These are phyloP conservation scores for Epistrophella euchroma DNA, from an alignment of 2,888 invertebrate species.

Conservation along the genomic window DNA sequence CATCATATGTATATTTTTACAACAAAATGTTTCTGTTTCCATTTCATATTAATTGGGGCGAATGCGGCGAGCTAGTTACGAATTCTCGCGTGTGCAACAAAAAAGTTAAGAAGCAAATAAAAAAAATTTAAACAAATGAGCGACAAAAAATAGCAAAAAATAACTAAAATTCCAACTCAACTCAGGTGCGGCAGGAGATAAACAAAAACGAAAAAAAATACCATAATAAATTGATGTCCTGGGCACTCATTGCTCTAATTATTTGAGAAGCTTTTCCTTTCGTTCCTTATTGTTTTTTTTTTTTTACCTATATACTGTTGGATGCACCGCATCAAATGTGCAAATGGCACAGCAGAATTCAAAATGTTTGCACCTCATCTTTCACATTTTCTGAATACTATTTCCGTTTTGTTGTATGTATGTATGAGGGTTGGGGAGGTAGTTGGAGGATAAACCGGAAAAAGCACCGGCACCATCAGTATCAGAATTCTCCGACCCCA, in stretches of 20 bases:
- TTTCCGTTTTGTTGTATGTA: conserved; percentile 6
- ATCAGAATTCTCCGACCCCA: not conserved
- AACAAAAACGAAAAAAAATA: not conserved
- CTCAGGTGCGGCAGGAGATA: conserved; percentile 5
- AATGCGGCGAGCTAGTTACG: conserved; percentile 23
- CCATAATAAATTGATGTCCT: conserved; percentile 60
- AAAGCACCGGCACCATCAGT: not conserved
- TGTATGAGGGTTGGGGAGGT: not conserved
- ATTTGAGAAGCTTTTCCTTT: conserved; percentile 53
- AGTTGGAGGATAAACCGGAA: not conserved
- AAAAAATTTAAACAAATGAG: conserved; percentile 36
- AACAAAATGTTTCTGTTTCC: conserved; percentile 46
- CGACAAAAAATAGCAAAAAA: conserved; percentile 12
- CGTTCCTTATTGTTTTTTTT: not conserved
- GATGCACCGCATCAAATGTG: conserved; percentile 47
- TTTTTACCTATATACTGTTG: no score
- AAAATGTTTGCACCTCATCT: conserved; percentile 67
- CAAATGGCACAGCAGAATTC: conserved; percentile 54
- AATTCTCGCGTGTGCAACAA: conserved; percentile 50
- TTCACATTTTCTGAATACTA: conserved; percentile 32
- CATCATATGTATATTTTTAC: conserved; percentile 45
- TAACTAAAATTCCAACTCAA: not conserved
- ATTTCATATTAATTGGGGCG: conserved; percentile 63
- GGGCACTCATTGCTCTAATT: conserved; percentile 66
- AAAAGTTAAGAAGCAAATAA: conserved; percentile 1